These are phyloP conservation scores for pig (Sus scrofa) DNA, from an alignment of 2,113 vertebrate species.

Conservation along the genomic window T2T-Sscrofa CM000817.6:174719501-174720000, in stretches of 20 bases:
- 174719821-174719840: background rate
- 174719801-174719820: background rate
- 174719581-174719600: constrained; percentile 10
- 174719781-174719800: background rate
- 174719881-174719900: constrained; percentile 47
- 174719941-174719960: constrained; percentile 47
- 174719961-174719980: constrained; percentile 28
- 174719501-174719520: background rate
- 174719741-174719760: background rate
- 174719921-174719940: constrained; percentile 56
- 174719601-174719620: constrained; percentile 8
- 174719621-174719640: constrained; percentile 32
- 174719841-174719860: constrained; percentile 19
- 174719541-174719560: constrained; percentile 48
- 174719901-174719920: constrained; percentile 30
- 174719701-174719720: background rate
- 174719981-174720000: background rate
- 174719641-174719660: background rate
- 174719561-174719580: background rate
- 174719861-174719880: background rate
- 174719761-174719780: background rate
- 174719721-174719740: background rate
- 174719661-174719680: background rate
- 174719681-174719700: background rate
- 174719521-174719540: constrained; percentile 44